Evolutionary conservation across 2,797 vertebrate genomes (phyloP), one percentile per base, ranked within the genome.

Genomic region (Neosilurus mollespiculum): DNA sequence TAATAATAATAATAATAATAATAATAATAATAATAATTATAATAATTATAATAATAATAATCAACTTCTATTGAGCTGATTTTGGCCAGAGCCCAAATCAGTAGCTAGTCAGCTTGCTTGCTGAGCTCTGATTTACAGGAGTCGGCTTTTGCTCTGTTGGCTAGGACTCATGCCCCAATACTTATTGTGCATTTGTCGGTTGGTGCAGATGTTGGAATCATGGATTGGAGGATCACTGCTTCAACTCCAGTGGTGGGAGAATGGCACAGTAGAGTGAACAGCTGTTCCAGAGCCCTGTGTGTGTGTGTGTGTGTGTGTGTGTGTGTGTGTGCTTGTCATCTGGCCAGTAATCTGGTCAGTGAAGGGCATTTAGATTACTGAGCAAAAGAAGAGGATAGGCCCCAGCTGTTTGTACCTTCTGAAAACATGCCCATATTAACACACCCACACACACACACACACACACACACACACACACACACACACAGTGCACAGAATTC

Each of bases 341-440:
- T 90, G 91, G 91, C 88, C 85, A 89, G 91, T 94, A 94, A 94
- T 93, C 93, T 94, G 93, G 92, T 93, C 92, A 93, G 88, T 93
- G 92, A 94, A 95, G 93, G 93, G 92, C 92, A 94, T 90, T 92
- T 78, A 92, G 92, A 92, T 91, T 92, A 91, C 87, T 87, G 67
- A 77, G 88, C 83, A 89, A 88, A 87, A 88, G 90, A 83, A 89
- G 89, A 82, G 83, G 62, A 65, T 86, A 89, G 89, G 90, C 91
- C 92, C 88, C 91, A 94, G 92, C 93, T 94, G 93, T 92, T 88
- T 87, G 67, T 78, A 86, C 81, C 88, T 88, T 88, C 86, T 79
- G 76, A 70, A 64, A 20, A 90, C 62, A 88, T 82, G 85, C 59
- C 54, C 71, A 15, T 51, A 69, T n/a, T n/a, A 16, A 77, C 78